These are phyloP conservation scores for Lates calcarifer DNA, from an alignment of 2,113 vertebrate species.

Conservation along the genomic window DNA sequence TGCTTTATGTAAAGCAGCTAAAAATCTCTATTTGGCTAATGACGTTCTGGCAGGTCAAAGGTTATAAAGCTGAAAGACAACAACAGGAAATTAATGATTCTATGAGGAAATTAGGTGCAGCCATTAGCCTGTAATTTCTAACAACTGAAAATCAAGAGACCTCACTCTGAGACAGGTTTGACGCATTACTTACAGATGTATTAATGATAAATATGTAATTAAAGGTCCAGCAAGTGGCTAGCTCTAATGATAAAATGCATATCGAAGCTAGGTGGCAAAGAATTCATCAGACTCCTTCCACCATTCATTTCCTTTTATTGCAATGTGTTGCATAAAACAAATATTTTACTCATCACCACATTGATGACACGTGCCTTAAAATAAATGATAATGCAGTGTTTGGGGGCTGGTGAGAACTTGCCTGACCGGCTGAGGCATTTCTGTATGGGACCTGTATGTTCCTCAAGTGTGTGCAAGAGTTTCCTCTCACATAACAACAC, in stretches of 20 bases:
- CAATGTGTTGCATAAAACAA: neutral
- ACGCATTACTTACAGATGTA: neutral
- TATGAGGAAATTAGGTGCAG: neutral
- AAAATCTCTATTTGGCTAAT: constrained; percentile 7
- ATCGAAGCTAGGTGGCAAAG: neutral
- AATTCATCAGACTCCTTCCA: neutral
- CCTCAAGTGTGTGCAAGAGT: too few relatives aligned
- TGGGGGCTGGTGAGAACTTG: too few relatives aligned
- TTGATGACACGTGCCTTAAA: neutral
- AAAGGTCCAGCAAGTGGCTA: neutral
- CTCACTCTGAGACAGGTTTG: neutral
- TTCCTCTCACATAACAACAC: too few relatives aligned
- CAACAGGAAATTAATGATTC: constrained; percentile 16
- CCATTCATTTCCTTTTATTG: neutral
- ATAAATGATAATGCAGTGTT: too few relatives aligned
- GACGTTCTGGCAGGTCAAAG: constrained; percentile 14
- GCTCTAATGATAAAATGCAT: neutral
- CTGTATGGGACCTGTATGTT: too few relatives aligned
- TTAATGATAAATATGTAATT: constrained; percentile 1
- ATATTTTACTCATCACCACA: neutral
- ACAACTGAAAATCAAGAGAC: constrained; percentile 3
- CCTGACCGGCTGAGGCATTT: too few relatives aligned
- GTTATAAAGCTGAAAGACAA: constrained; percentile 14
- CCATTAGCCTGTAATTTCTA: constrained; percentile 10
- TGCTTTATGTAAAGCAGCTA: constrained; percentile 6